These are phyloP conservation scores for Sinella curviseta DNA, from an alignment of 1,140 invertebrate species.

Conservation along the genomic window DNA sequence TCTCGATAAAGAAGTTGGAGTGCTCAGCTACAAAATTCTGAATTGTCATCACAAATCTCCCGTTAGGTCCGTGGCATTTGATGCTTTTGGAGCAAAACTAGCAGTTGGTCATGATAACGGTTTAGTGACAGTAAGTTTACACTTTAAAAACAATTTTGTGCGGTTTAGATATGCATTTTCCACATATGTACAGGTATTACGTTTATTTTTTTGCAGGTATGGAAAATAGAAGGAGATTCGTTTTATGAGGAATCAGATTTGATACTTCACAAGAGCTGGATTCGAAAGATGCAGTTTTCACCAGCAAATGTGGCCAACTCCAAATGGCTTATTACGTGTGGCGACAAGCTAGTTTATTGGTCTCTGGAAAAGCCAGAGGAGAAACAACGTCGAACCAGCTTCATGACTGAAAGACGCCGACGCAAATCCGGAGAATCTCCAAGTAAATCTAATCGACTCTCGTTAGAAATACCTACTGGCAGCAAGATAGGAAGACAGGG, in stretches of 20 bases:
- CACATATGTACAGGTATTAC: not conserved
- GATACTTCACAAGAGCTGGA: slow-evolving; percentile 43
- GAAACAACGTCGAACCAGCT: slow-evolving; percentile 36
- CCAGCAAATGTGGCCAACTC: slow-evolving; percentile 8
- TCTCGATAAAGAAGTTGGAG: slow-evolving; percentile 17
- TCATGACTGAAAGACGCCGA: slow-evolving; percentile 38
- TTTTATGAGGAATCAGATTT: slow-evolving; percentile 38
- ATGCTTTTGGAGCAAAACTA: slow-evolving; percentile 24
- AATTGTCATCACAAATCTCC: slow-evolving; percentile 32
- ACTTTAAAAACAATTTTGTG: not conserved
- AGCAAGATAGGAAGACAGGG: slow-evolving; percentile 45
- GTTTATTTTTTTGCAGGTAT: slow-evolving; percentile 29
- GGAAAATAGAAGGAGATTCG: slow-evolving; percentile 11
- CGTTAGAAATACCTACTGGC: slow-evolving; percentile 36
- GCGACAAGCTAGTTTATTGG: slow-evolving; percentile 46
- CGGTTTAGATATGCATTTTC: not conserved
- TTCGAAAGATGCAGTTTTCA: slow-evolving; percentile 38
- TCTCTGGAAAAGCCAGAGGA: slow-evolving; percentile 36
- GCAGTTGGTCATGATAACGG: slow-evolving; percentile 47
- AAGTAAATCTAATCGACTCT: slow-evolving; percentile 28
- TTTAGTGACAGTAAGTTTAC: slow-evolving; percentile 40
- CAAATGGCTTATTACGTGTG: slow-evolving; percentile 38
- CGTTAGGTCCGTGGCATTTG: slow-evolving; percentile 35
- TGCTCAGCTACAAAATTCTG: not conserved
- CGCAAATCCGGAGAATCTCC: slow-evolving; percentile 35